Conservation (phyloP, 2,888 invertebrate genomes). For the Crematogaster levior region DNA sequence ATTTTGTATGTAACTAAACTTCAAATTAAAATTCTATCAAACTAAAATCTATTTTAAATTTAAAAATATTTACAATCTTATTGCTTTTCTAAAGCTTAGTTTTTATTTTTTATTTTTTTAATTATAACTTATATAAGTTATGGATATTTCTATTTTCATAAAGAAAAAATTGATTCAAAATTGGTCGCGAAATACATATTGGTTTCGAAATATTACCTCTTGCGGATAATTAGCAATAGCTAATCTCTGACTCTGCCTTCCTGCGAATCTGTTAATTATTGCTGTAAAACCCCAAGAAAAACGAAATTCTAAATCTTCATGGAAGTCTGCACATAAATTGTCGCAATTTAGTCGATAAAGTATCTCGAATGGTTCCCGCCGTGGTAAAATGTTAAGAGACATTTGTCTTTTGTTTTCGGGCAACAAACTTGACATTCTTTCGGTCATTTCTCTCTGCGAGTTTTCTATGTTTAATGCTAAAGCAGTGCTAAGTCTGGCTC, state of each 20-base stretch:
- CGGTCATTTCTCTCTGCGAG: conserved; percentile 97
- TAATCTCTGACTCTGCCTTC: conserved; percentile 86
- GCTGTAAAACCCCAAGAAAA: conserved; percentile 97
- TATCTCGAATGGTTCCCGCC: conserved; percentile 96
- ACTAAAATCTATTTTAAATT: conserved; percentile 13
- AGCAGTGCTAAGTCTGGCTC: conserved; percentile 94
- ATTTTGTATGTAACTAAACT: not conserved
- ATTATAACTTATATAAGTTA: conserved; percentile 1
- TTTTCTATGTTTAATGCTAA: conserved; percentile 96
- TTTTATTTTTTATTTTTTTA: not conserved
- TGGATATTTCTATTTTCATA: not conserved
- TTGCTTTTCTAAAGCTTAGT: not conserved
- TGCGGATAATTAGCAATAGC: conserved; percentile 83
- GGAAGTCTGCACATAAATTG: conserved; percentile 98
- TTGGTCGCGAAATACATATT: too few species aligned
- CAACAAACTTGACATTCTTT: conserved; percentile 94
- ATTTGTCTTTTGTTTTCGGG: conserved; percentile 88
- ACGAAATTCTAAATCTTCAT: conserved; percentile 97
- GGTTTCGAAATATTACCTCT: conserved; percentile 76
- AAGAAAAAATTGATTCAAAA: not conserved
- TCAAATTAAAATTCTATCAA: not conserved
- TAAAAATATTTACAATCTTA: not conserved
- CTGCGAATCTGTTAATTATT: conserved; percentile 94
- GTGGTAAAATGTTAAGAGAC: conserved; percentile 86
- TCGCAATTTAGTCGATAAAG: conserved; percentile 97